Evolutionary conservation across 2,888 invertebrate genomes (phyloP).

Genomic region (Julus scandinavius): DNA sequence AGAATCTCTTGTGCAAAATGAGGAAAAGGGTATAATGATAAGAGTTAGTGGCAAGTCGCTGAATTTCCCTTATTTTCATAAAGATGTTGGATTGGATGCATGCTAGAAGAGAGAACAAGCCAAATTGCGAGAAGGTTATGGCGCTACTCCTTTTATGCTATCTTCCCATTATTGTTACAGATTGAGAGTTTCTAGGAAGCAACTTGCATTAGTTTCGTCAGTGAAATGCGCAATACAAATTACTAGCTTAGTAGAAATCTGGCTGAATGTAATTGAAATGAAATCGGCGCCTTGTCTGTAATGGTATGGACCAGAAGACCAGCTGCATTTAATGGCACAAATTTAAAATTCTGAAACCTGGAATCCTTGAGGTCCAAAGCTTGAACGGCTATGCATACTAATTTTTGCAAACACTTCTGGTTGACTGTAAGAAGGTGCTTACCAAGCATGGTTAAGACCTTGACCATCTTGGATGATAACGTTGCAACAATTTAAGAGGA

Average conservation of each 20-base stretch:
- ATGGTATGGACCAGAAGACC: neutral
- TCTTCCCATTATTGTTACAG: neutral
- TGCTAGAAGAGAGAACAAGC: neutral
- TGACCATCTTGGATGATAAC: too few relatives aligned
- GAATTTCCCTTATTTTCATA: constrained; percentile 19
- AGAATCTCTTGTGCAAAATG: neutral
- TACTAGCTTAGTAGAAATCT: neutral
- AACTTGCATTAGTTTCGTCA: neutral
- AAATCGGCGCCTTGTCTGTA: neutral
- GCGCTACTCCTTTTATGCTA: neutral
- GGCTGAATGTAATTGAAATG: constrained; percentile 1
- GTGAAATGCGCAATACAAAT: neutral
- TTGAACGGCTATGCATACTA: neutral
- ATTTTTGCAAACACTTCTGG: too few relatives aligned
- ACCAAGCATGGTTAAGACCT: too few relatives aligned
- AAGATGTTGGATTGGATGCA: neutral
- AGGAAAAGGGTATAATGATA: neutral
- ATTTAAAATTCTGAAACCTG: neutral
- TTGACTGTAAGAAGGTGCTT: too few relatives aligned
- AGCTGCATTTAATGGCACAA: neutral
- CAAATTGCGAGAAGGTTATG: neutral
- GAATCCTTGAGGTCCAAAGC: neutral
- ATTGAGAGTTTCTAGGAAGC: neutral
- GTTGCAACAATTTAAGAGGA: too few relatives aligned
- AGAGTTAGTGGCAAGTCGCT: neutral